Evolutionary conservation across 1,140 invertebrate species (phyloP).

Genomic region (Listronotus bonariensis): DNA sequence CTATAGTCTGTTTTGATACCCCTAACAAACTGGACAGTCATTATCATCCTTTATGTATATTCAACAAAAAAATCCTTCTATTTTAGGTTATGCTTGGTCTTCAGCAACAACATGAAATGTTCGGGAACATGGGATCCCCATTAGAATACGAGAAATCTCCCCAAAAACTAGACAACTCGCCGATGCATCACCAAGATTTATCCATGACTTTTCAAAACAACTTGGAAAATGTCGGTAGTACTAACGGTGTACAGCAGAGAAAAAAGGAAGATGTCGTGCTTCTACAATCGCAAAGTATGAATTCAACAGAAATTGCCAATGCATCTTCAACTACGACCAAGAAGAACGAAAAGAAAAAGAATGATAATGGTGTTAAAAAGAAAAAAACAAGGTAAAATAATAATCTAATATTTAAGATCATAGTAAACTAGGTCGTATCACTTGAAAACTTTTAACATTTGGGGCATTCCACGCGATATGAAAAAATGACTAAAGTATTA

Average conservation of each 20-base stretch:
- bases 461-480: no score
- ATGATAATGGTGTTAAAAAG: constrained; percentile 86
- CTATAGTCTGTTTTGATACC: no score
- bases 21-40: no score
- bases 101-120: constrained; percentile 61
- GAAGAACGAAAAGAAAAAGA: constrained; percentile 77
- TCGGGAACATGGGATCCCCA: constrained; percentile 50
- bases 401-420: no score
- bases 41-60: no score
- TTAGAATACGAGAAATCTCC: constrained; percentile 53
- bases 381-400: constrained; percentile 84
- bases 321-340: constrained; percentile 46
- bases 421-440: no score
- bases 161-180: constrained; percentile 49
- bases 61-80: no score
- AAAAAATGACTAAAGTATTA: no score
- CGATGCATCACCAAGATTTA: constrained; percentile 53
- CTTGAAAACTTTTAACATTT: no score
- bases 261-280: constrained; percentile 61
- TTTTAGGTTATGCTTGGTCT: constrained; percentile 70
- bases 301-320: constrained; percentile 49
- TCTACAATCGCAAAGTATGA: constrained; percentile 56
- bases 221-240: constrained; percentile 53
- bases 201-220: constrained; percentile 47
- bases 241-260: constrained; percentile 54